Evolutionary conservation across 1,140 invertebrate species (phyloP).

Genomic region (Euwallacea similis): DNA sequence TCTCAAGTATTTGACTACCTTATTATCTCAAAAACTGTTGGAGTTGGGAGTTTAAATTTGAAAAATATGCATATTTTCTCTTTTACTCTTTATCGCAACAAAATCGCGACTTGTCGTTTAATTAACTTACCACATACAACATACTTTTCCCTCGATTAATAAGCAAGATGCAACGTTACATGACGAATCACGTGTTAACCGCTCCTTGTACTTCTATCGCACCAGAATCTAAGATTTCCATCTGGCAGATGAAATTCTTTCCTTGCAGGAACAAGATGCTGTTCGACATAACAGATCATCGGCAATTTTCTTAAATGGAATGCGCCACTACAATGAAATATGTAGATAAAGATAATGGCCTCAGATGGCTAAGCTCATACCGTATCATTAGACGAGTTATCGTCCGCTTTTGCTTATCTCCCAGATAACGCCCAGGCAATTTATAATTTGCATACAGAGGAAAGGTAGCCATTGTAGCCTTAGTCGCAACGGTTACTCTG

Average conservation of each 20-base stretch:
- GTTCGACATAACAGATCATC: slow-evolving; percentile 13
- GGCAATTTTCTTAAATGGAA: slow-evolving; percentile 29
- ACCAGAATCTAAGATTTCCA: slow-evolving; percentile 12
- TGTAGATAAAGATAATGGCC: slow-evolving; percentile 34
- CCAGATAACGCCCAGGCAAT: slow-evolving; percentile 32
- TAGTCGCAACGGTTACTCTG: slow-evolving; percentile 24
- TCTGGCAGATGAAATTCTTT: slow-evolving; percentile 13
- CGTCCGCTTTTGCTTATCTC: slow-evolving; percentile 28
- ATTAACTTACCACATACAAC: no score
- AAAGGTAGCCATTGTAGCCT: slow-evolving; percentile 26
- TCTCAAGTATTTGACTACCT: no score
- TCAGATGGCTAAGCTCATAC: slow-evolving; percentile 27
- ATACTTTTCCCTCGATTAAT: no score
- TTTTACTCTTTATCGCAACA: no score
- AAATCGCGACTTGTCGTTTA: no score
- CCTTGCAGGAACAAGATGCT: slow-evolving; percentile 5
- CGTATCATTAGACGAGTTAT: slow-evolving; percentile 34
- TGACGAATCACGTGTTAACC: slow-evolving; percentile 10
- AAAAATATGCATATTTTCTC: no score
- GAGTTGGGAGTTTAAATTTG: no score
- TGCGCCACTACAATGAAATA: slow-evolving; percentile 31
- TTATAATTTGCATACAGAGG: slow-evolving; percentile 35
- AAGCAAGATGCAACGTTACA: neutral
- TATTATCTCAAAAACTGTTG: no score
- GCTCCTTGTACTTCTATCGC: neutral